A percentile compares a stretch with the other conserved stretches of the same genome.
Evolutionary conservation across 2,888 invertebrate genomes (phyloP).

Genomic region (Chrysomela aeneicollis): DNA sequence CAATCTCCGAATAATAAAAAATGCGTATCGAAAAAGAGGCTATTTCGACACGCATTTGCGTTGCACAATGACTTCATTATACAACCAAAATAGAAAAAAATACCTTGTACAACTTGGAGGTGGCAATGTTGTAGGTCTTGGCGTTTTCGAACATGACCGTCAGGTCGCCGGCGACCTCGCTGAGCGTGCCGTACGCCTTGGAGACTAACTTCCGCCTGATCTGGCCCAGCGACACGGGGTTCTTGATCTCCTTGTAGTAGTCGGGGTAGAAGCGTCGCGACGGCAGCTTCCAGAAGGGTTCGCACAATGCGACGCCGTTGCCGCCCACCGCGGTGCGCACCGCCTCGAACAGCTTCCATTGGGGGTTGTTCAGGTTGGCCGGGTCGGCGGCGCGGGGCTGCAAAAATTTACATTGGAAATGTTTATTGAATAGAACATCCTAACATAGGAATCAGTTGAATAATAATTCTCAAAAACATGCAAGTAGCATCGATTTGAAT

Average conservation of each 20-base stretch:
- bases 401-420: no score
- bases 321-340: constrained; percentile 72
- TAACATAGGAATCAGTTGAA: no score
- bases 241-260: constrained; percentile 96
- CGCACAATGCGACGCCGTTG: constrained; percentile 82
- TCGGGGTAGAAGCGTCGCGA: constrained; percentile 92
- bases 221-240: constrained; percentile 92
- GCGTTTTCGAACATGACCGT: constrained; percentile 98
- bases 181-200: constrained; percentile 83
- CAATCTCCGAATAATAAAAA: no score
- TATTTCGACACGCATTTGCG: no score
- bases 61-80: no score
- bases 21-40: no score
- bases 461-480: no score
- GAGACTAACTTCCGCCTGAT: constrained; percentile 85
- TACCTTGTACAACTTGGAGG: constrained; percentile 83
- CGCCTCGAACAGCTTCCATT: constrained; percentile 90
- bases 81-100: no score
- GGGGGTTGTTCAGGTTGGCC: constrained; percentile 73
- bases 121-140: constrained; percentile 84
- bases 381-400: constrained; percentile 16
- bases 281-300: constrained; percentile 93
- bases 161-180: constrained; percentile 91
- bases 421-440: background rate
- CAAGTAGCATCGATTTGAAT: no score